Conservation (phyloP, 1,140 invertebrate genomes). For the Marisa cornuarietis region DNA sequence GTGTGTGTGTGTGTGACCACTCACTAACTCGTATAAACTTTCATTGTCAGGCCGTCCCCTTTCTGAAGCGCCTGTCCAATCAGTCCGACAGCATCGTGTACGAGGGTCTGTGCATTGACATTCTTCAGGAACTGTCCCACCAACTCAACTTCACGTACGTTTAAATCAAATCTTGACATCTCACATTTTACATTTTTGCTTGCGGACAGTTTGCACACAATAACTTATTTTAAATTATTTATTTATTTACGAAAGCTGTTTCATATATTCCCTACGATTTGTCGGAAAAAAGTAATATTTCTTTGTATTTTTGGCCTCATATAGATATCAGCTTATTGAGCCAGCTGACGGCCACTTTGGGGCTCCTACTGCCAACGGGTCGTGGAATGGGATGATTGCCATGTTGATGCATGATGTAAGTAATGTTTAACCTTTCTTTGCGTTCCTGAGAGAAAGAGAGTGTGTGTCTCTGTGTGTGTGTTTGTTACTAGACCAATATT, state of each 20-base stretch:
- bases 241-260: too few species aligned
- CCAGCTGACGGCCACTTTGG: constrained; percentile 62
- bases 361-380: constrained; percentile 46
- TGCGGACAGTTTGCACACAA: too few species aligned
- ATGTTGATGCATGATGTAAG: constrained; percentile 59
- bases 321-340: constrained; percentile 39
- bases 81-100: constrained; percentile 10
- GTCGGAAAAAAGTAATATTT: not conserved
- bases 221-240: too few species aligned
- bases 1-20: not conserved
- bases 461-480: too few species aligned
- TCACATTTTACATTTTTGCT: too few species aligned
- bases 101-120: constrained; percentile 48
- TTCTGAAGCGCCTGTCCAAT: constrained; percentile 12
- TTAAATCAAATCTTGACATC: not conserved
- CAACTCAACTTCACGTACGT: constrained; percentile 60
- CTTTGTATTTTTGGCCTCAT: constrained; percentile 34
- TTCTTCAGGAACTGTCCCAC: constrained; percentile 46
- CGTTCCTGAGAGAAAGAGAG: too few species aligned
- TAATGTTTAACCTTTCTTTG: not conserved
- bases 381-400: constrained; percentile 66
- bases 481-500: too few species aligned
- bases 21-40: not conserved
- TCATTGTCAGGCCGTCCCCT: constrained; percentile 29
- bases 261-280: too few species aligned